Conservation (phyloP, 2,797 vertebrate genomes). For the Xenentodon cancila region DNA sequence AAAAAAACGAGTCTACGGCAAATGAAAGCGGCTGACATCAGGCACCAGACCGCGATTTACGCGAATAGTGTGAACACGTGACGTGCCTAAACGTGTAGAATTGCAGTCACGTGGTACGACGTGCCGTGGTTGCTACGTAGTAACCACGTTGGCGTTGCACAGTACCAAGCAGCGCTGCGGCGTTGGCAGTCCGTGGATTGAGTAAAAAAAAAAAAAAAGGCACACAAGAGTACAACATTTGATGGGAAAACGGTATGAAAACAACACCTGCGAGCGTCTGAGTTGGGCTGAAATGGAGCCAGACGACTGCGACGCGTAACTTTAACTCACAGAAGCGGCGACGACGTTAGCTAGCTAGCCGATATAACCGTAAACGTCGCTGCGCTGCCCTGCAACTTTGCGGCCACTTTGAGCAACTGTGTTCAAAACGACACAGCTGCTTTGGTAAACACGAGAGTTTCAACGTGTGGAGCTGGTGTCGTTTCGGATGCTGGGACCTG, state of each 20-base stretch:
- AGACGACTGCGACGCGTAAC: neutral
- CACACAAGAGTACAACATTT: neutral
- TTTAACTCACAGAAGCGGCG: neutral
- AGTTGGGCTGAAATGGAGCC: neutral
- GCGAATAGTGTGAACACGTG: constrained; percentile 9
- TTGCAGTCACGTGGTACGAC: constrained; percentile 17
- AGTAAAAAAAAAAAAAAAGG: constrained; percentile 3
- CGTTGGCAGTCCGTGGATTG: constrained; percentile 8
- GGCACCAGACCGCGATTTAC: neutral
- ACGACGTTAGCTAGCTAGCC: constrained; percentile 24
- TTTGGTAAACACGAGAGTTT: neutral
- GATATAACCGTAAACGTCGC: too few relatives aligned
- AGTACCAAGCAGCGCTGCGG: constrained; percentile 2
- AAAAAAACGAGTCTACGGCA: too few relatives aligned
- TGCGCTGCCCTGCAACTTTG: neutral
- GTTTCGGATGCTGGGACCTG: too few relatives aligned
- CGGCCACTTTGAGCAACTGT: neutral
- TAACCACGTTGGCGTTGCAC: constrained; percentile 58
- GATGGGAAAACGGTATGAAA: constrained; percentile 32
- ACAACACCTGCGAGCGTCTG: fast-evolving
- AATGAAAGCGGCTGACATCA: too few relatives aligned
- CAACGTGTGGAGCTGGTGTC: too few relatives aligned
- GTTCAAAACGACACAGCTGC: neutral
- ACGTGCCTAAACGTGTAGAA: too few relatives aligned
- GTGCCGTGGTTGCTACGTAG: constrained; percentile 49